Percentiles rank a stretch among this genome's conserved stretches.
Conservation (phyloP, 2,888 invertebrate species). For the Agrochola litura region DNA sequence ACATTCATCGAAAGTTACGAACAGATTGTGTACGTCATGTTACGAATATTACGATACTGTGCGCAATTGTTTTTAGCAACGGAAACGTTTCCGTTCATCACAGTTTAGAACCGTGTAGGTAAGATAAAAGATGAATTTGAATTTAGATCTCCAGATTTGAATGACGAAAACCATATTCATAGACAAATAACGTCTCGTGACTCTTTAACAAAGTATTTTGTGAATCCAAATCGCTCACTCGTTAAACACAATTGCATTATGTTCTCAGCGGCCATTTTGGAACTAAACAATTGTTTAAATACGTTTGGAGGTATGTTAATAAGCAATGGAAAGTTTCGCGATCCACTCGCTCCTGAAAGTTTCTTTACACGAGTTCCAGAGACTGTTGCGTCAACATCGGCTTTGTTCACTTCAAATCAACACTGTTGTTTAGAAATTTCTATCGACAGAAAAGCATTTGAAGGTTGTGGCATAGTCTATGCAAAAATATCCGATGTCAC, state of each 20-base stretch:
- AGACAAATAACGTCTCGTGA: neutral
- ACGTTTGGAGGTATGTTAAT: slow-evolving; percentile 3
- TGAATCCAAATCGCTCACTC: neutral
- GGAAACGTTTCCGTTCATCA: slow-evolving; percentile 29
- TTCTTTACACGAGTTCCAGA: slow-evolving; percentile 67
- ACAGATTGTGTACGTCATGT: slow-evolving; percentile 43
- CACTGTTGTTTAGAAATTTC: slow-evolving; percentile 73
- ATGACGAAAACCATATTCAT: neutral
- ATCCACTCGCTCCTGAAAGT: slow-evolving; percentile 58
- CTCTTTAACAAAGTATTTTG: slow-evolving; percentile 3
- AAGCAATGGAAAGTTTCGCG: slow-evolving; percentile 52
- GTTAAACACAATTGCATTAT: slow-evolving; percentile 43
- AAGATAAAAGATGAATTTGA: neutral
- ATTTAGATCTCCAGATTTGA: neutral
- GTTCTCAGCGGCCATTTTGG: slow-evolving; percentile 18
- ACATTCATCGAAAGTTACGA: slow-evolving; percentile 39
- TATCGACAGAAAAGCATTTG: slow-evolving; percentile 68
- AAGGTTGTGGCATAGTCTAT: slow-evolving; percentile 67
- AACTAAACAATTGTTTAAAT: slow-evolving; percentile 9
- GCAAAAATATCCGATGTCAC: slow-evolving; percentile 51
- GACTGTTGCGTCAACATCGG: slow-evolving; percentile 70
- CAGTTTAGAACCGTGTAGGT: neutral
- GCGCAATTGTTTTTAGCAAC: slow-evolving; percentile 14
- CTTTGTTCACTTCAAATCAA: slow-evolving; percentile 74
- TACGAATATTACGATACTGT: slow-evolving; percentile 19